Evolutionary conservation across 2,113 vertebrate species (phyloP).

Genomic region (Protobothrops flavoviridis): DNA sequence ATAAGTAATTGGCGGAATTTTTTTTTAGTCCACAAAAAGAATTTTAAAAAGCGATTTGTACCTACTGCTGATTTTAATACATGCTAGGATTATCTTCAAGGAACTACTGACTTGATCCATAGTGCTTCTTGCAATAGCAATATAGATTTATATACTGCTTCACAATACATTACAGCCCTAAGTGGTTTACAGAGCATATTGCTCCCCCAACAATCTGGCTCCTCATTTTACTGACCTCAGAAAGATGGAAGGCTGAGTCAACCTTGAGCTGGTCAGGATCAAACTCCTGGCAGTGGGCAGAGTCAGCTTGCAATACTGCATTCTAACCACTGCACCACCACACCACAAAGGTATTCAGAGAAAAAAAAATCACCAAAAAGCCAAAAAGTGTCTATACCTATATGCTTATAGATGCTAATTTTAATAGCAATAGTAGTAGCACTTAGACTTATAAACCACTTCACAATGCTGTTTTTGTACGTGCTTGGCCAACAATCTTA

Average conservation of each 20-base stretch:
- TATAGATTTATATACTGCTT: neutral
- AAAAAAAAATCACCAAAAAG: no score
- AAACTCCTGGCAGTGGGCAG: neutral
- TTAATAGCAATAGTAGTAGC: no score
- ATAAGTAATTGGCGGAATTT: neutral
- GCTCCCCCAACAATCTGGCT: neutral
- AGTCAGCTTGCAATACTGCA: neutral
- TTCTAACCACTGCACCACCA: neutral
- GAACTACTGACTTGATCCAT: neutral
- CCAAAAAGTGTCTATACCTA: no score
- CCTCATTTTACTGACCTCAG: neutral
- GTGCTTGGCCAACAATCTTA: neutral
- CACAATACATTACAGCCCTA: neutral
- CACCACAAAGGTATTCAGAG: no score
- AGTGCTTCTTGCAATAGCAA: neutral
- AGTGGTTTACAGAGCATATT: neutral
- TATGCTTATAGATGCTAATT: no score
- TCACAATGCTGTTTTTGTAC: neutral
- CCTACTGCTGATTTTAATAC: neutral
- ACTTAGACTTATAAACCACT: no score
- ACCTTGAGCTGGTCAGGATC: neutral
- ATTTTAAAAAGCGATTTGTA: neutral
- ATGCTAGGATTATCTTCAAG: neutral
- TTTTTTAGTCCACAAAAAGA: neutral
- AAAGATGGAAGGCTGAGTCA: neutral